These are phyloP conservation scores for Cheilosia grossa DNA, from an alignment of 2,888 invertebrate species.

Conservation along the genomic window DNA sequence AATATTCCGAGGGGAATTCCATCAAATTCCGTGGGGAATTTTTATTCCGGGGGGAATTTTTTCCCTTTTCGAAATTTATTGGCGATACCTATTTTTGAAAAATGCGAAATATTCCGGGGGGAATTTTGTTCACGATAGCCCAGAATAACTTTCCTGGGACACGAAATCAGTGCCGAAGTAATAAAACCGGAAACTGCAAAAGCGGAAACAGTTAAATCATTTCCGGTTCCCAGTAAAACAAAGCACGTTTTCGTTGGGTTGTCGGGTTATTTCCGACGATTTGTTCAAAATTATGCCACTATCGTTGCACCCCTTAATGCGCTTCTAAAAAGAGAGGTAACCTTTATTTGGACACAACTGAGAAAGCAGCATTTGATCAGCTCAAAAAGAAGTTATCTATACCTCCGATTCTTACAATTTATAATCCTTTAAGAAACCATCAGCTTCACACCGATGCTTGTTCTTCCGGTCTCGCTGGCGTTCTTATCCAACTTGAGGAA, in stretches of 20 bases:
- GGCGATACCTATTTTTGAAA: no score
- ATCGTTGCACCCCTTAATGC: neutral
- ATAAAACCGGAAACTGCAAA: neutral
- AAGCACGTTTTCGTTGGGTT: conserved; percentile 20
- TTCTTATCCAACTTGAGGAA: conserved; percentile 4
- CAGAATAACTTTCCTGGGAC: neutral
- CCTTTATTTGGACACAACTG: neutral
- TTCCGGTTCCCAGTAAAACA: conserved; percentile 6
- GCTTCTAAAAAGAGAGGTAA: neutral
- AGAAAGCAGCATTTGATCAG: neutral
- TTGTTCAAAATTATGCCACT: neutral
- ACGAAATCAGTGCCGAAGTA: neutral
- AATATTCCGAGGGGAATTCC: no score
- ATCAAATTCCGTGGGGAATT: no score
- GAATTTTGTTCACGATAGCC: no score
- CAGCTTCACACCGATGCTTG: conserved; percentile 17
- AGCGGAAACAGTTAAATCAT: conserved; percentile 1
- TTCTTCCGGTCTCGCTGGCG: conserved; percentile 1
- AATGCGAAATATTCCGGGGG: no score
- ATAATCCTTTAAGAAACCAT: neutral
- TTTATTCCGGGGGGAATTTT: no score
- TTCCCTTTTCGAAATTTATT: no score
- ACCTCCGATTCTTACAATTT: neutral
- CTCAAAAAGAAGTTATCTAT: neutral
- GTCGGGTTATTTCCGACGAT: conserved; percentile 8